Evolutionary conservation across 2,888 invertebrate genomes (phyloP), one percentile per base, ranked within the genome.

Genomic region (Apodemia duryi): DNA sequence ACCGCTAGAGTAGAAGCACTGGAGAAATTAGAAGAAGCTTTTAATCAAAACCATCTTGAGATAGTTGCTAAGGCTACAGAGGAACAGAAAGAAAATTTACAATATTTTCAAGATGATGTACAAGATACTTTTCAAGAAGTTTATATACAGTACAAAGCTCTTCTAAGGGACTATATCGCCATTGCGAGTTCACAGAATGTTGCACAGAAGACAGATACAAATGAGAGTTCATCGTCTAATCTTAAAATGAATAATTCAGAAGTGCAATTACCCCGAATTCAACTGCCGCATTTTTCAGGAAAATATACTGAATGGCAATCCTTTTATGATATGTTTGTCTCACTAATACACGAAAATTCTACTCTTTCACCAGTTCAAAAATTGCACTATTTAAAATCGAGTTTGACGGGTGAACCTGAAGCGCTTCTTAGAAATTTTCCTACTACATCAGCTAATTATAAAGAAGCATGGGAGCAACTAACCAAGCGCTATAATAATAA

Each of bases 291-390:
- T 21, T 73, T 74, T 62, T 54, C 57, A 7, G 72, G 74, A 0
- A 66, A 63, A n/a, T 74, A 72, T 61, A 65, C 66, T 2, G 71
- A 73, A n/a, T 73, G 71, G 71, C 69, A 68, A 51, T 67, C 69
- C 0, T 73, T 71, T 54, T 52, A 69, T n/a, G 73, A 72, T 65
- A 66, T 70, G 64, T 70, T 71, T 66, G 0, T 51, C 9, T 69
- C 72, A 21, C 13, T 71, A 49, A 71, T 72, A 6, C 69, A 72
- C 21, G 52, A 67, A 1, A 72, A 72, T 28, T 35, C 49, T 35
- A 64, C 2, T 11, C 29, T 72, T 6, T 63, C 67, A 9, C 9
- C 63, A 0, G 74, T 73, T 1, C 71, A 73, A 61, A 74, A 72
- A 62, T 41, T 73, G 6, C 72, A 72, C 13, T 74, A 75, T 54